phyloP scores from a whole-genome alignment of 1,140 invertebrate genomes.

The Stegodyphus mimosarum region DNA sequence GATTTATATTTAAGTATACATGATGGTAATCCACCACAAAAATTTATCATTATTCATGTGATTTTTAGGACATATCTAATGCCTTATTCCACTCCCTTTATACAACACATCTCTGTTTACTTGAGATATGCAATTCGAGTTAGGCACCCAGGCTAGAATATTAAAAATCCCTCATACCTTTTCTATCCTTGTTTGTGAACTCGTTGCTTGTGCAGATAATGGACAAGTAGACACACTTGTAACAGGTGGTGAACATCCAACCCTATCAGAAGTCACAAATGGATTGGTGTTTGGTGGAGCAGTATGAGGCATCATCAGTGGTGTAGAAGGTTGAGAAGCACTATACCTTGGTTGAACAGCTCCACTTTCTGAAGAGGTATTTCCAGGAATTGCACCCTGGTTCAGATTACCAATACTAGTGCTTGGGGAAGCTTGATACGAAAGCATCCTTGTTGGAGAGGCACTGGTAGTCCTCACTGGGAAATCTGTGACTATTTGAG shows the following conservation, averaged over 20 bases:
- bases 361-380: conserved; percentile 20
- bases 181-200: conserved; percentile 37
- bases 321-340: conserved; percentile 50
- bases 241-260: conserved; percentile 30
- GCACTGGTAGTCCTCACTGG: conserved; percentile 48
- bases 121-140: too few relatives aligned
- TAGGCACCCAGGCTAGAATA: too few relatives aligned
- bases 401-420: conserved; percentile 18
- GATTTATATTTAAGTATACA: too few relatives aligned
- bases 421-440: conserved; percentile 43
- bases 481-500: conserved; percentile 46
- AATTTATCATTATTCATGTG: too few relatives aligned
- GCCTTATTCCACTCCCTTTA: too few relatives aligned
- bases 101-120: too few relatives aligned
- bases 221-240: conserved; percentile 15
- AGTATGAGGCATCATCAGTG: conserved; percentile 53
- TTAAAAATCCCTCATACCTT: conserved; percentile 8
- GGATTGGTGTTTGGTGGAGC: conserved; percentile 54
- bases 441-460: conserved; percentile 58
- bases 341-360: conserved; percentile 20
- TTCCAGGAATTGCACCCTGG: neutral
- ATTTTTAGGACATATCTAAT: too few relatives aligned
- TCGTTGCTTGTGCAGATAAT: neutral
- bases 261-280: conserved; percentile 42
- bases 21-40: too few relatives aligned